phyloP scores from a whole-genome alignment of 2,113 vertebrate species.

The Poecilia latipinna region DNA sequence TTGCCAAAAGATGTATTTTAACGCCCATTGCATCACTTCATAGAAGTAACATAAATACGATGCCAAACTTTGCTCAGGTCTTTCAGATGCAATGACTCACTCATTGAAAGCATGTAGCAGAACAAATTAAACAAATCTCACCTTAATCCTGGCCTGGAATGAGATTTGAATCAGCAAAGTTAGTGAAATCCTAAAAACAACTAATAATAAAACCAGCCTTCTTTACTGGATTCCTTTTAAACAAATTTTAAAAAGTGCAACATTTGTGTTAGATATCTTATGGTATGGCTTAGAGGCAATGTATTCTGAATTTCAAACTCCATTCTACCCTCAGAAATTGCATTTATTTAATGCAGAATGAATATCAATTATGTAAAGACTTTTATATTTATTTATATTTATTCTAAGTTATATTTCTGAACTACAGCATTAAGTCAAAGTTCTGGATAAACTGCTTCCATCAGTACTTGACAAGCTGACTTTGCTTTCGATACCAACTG shows the following conservation, averaged over 20 bases:
- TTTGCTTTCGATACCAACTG: slow-evolving; percentile 9
- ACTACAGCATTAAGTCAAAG: slow-evolving; percentile 21
- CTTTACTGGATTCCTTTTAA: slow-evolving; percentile 12
- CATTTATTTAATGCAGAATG: slow-evolving; percentile 1
- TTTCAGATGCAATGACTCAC: slow-evolving; percentile 33
- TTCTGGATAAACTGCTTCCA: slow-evolving; percentile 18
- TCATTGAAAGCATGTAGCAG: background rate
- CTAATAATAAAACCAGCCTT: background rate
- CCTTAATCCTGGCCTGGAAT: background rate
- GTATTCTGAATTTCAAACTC: slow-evolving; percentile 16
- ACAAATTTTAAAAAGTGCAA: slow-evolving; percentile 33
- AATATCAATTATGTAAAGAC: slow-evolving; percentile 9
- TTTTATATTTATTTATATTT: background rate
- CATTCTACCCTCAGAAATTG: slow-evolving; percentile 1
- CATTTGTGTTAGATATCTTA: slow-evolving; percentile 19
- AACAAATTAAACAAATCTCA: background rate
- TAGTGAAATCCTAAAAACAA: background rate
- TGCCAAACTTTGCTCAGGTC: slow-evolving; percentile 23
- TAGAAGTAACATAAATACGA: slow-evolving; percentile 62
- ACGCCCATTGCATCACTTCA: slow-evolving; percentile 58
- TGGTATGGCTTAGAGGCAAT: slow-evolving; percentile 39
- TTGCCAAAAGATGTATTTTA: slow-evolving; percentile 15
- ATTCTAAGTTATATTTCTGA: background rate
- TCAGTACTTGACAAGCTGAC: background rate
- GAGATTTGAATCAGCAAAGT: slow-evolving; percentile 4